These are phyloP conservation scores for Oreochromis spilurus DNA, from an alignment of 2,113 vertebrate genomes.

Conservation along the genomic window DNA sequence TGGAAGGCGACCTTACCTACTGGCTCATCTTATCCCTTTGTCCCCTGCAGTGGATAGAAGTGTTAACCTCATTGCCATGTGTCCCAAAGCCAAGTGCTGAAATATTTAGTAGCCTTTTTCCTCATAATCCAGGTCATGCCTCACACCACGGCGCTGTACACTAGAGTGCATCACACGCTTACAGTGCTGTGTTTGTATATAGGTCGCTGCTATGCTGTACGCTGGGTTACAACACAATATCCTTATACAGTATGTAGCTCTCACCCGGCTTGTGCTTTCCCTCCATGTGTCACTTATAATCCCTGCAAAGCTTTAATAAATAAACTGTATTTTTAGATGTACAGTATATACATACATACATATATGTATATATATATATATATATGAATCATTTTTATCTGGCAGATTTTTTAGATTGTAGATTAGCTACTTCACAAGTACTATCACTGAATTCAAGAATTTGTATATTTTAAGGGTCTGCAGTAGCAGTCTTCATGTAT, in stretches of 20 bases:
- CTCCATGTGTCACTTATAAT: not conserved
- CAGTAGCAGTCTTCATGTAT: not conserved
- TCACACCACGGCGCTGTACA: not conserved
- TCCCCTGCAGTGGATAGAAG: not conserved
- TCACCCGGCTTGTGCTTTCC: not conserved
- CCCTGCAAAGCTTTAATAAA: slow-evolving; percentile 25
- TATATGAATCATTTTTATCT: not conserved
- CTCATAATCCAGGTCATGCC: slow-evolving; percentile 31
- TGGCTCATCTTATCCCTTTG: not conserved
- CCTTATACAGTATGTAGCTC: slow-evolving; percentile 21
- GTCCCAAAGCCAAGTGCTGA: slow-evolving; percentile 27
- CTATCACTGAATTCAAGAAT: not conserved
- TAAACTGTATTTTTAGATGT: slow-evolving; percentile 18
- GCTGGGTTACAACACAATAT: not conserved
- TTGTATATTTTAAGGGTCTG: not conserved
- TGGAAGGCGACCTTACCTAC: not conserved
- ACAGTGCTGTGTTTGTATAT: slow-evolving; percentile 17
- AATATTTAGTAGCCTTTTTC: slow-evolving; percentile 42
- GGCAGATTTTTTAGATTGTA: not conserved
- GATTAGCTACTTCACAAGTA: not conserved
- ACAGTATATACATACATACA: not conserved
- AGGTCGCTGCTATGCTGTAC: not conserved
- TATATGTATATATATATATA: not conserved
- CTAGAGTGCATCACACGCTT: slow-evolving; percentile 8
- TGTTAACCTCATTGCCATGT: not conserved